Conservation (phyloP, 1,140 invertebrate species). For the Orchestia grillus region DNA sequence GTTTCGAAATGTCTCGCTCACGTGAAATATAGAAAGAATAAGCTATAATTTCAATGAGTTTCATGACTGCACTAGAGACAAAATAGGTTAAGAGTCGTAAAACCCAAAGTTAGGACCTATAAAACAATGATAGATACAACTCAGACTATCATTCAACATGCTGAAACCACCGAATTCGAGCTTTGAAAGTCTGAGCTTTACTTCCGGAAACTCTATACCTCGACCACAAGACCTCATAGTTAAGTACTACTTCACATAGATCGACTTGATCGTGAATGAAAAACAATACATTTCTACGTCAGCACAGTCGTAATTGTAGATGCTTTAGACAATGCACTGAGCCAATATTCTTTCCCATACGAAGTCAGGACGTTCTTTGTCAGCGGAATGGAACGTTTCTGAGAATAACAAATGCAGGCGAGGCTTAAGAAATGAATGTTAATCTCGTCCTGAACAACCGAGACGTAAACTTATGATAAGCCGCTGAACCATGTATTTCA, state of each 20-base stretch:
- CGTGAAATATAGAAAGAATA: neutral
- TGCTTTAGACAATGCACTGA: neutral
- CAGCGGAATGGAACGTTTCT: neutral
- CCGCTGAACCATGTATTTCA: too few relatives aligned
- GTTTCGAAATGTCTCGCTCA: neutral
- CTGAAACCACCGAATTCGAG: neutral
- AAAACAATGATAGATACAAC: neutral
- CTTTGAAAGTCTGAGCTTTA: neutral
- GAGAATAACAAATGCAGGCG: neutral
- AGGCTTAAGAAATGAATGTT: neutral
- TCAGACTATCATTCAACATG: neutral
- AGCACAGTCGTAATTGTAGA: neutral
- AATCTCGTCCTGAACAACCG: too few relatives aligned
- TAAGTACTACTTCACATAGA: neutral
- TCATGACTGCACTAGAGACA: neutral
- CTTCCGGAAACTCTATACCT: neutral
- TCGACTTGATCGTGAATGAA: neutral
- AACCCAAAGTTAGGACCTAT: neutral
- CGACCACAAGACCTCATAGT: neutral
- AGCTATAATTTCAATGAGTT: neutral
- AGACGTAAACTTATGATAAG: too few relatives aligned
- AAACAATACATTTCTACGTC: neutral
- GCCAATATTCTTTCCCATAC: neutral
- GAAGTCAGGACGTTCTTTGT: neutral
- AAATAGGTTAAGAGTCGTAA: neutral